phyloP scores from a whole-genome alignment of 2,797 vertebrate genomes.

The Trichosurus vulpecula region DNA sequence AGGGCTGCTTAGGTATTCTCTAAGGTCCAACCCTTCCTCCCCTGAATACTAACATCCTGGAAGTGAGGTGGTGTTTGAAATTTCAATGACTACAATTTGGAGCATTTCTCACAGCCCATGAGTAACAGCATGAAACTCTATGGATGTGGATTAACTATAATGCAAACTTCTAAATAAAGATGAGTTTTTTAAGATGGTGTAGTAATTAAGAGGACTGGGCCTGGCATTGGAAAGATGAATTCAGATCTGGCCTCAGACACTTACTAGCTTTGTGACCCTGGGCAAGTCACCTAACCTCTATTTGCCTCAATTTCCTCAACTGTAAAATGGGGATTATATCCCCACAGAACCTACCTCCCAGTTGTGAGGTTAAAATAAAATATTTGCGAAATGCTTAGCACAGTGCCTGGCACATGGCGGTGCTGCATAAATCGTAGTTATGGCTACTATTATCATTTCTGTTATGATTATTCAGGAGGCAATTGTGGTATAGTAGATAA shows the following conservation, averaged over 20 bases:
- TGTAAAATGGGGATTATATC: neutral
- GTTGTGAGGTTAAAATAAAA: neutral
- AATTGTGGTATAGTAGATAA: neutral
- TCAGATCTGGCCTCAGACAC: neutral
- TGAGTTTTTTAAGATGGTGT: neutral
- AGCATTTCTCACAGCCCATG: neutral
- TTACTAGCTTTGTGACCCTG: neutral
- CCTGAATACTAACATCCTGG: neutral
- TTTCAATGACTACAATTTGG: neutral
- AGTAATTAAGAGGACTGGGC: neutral
- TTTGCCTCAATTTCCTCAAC: neutral
- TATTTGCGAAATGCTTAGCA: neutral
- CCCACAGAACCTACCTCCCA: neutral
- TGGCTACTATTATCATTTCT: neutral
- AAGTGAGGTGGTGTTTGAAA: neutral
- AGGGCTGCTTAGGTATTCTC: neutral
- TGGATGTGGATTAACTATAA: too few relatives aligned
- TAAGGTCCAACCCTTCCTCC: neutral
- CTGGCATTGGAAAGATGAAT: neutral
- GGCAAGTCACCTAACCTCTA: neutral
- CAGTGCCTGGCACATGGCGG: neutral
- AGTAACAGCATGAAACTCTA: neutral
- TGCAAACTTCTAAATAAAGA: neutral
- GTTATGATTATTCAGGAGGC: neutral
- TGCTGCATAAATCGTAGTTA: neutral